Evolutionary conservation across 2,888 invertebrate species (phyloP).

Genomic region (Xylota sylvarum): DNA sequence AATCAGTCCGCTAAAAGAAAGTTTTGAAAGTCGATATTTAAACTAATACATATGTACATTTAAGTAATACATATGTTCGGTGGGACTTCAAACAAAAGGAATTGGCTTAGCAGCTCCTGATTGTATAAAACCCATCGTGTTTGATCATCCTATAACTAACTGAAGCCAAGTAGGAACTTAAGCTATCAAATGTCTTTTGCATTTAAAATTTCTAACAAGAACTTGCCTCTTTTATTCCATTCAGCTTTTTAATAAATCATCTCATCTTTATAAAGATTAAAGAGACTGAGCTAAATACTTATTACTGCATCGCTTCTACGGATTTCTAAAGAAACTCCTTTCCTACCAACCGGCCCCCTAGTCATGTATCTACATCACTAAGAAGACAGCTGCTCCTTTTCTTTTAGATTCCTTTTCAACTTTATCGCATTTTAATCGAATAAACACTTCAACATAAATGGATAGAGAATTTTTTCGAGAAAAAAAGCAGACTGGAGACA

Average conservation of each 20-base stretch:
- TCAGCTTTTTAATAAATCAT: not conserved
- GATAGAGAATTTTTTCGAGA: constrained; percentile 12
- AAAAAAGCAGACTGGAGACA: constrained; percentile 20
- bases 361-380: constrained; percentile 9
- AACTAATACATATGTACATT: no score
- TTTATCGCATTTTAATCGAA: constrained; percentile 67
- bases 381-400: constrained; percentile 45
- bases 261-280: not conserved
- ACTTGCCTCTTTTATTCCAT: not conserved
- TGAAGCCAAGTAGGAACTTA: no score
- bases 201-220: no score
- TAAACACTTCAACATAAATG: constrained; percentile 68
- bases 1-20: no score
- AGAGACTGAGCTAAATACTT: not conserved
- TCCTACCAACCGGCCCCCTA: not conserved
- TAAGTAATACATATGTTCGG: no score
- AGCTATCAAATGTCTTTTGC: no score
- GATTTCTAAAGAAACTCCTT: not conserved
- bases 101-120: no score
- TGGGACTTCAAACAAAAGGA: no score
- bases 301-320: not conserved
- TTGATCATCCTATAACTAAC: no score
- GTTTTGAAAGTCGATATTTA: no score
- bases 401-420: not conserved
- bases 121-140: no score